Conservation (phyloP, 1,140 invertebrate species). For the Agrilus planipennis region DNA sequence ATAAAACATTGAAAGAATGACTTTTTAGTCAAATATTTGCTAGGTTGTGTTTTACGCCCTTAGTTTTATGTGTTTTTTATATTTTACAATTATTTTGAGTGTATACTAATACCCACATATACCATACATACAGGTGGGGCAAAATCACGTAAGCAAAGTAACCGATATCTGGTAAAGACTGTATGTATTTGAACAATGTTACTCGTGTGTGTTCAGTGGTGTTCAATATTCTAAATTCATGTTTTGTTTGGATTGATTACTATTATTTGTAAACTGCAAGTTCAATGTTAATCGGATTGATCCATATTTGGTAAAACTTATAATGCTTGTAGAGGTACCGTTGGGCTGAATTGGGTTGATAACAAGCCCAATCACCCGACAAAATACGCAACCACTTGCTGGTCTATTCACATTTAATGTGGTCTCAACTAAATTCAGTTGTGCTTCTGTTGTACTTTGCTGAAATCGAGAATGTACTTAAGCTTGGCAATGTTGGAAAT, state of each 20-base stretch:
- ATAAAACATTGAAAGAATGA: constrained; percentile 24
- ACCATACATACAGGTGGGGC: constrained; percentile 37
- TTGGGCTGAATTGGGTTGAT: background rate
- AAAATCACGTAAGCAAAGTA: constrained; percentile 37
- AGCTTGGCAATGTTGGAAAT: constrained; percentile 22
- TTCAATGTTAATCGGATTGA: constrained; percentile 34
- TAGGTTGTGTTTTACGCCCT: constrained; percentile 27
- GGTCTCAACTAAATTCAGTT: constrained; percentile 23
- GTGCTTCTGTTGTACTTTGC: constrained; percentile 26
- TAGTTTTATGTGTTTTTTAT: constrained; percentile 28
- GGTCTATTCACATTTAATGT: constrained; percentile 21
- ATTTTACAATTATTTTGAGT: constrained; percentile 27
- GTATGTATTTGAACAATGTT: constrained; percentile 36
- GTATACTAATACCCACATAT: constrained; percentile 36
- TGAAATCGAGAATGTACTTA: constrained; percentile 25
- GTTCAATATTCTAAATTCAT: constrained; percentile 32
- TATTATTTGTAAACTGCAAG: too few species aligned
- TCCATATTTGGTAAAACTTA: too few species aligned
- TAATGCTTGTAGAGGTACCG: too few species aligned
- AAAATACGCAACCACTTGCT: constrained; percentile 4
- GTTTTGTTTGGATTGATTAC: constrained; percentile 32
- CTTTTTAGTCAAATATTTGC: constrained; percentile 24
- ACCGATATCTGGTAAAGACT: constrained; percentile 36
- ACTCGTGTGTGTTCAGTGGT: constrained; percentile 36
- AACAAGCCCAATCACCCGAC: constrained; percentile 5